Evolutionary conservation across 1,140 invertebrate species (phyloP), one percentile per base, ranked within the genome.

Genomic region (Anastrepha obliqua): DNA sequence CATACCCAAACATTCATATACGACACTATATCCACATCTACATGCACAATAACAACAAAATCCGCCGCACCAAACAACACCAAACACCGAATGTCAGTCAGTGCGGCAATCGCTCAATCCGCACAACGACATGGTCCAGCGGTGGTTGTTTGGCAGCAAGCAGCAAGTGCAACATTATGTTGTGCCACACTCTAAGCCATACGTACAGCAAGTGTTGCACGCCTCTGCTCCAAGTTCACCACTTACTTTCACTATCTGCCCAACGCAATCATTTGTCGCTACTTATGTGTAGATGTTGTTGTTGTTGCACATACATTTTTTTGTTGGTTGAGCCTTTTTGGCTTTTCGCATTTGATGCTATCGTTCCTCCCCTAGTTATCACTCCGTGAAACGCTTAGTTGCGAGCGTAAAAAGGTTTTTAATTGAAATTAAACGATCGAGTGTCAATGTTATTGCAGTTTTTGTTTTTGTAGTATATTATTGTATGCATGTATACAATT

Each of bases 381-480:
- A 59, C 51, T 74, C 1, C 51, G 47, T 29, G 9, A 55, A 55
- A 42, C 74, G 17, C 74, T 78, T 87, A 39, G 58, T 51, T 87
- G 85, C 17, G 78, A 39, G 58, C 87, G 51, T 86, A 86, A 89
- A 89, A 86, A 87, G 64, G 89, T 88, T 90, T 92, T 91, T 92
- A 92, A 92, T 92, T 92, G 91, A 91, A 92, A 92, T 92, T 92
- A 92, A 92, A 92, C 91, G 91, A 92, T 92, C 91, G 90, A 90
- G 91, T 91, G 91, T 90, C 91, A 89, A 55, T 88, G 86, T 64
- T 86, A 85, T 81, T 87, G 64, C 86, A 70, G 44, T 85, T 7
- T 29, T 85, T 58, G 44, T 81, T 55, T 59, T 91, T 85, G 59
- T 55, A 29, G 15, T 15, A 11, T 64, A n/a, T 67, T 39, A 55